Conservation (phyloP, 1,140 invertebrate species). For the Saccostrea glomerata region DNA sequence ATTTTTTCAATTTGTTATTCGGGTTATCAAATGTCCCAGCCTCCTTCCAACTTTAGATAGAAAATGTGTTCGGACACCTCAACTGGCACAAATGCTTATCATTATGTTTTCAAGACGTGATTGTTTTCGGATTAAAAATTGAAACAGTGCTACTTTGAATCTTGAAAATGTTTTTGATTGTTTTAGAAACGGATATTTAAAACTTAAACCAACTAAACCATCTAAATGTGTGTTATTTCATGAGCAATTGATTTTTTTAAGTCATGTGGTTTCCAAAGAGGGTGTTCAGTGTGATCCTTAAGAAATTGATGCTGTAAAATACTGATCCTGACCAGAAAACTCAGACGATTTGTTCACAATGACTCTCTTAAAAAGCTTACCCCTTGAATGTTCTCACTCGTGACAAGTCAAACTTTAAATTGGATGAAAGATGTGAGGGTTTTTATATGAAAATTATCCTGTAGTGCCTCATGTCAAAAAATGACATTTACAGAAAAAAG, state of each 20-base stretch:
- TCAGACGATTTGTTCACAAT: not conserved
- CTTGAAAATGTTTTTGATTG: slow-evolving; percentile 32
- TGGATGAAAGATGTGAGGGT: not conserved
- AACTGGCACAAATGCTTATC: slow-evolving; percentile 18
- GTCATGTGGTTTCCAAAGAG: slow-evolving; percentile 58
- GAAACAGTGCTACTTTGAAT: slow-evolving; percentile 30
- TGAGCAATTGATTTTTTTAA: slow-evolving; percentile 53
- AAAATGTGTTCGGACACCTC: slow-evolving; percentile 53
- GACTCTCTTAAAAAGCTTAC: not conserved
- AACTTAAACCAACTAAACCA: slow-evolving; percentile 75
- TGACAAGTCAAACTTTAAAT: not conserved
- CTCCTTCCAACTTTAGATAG: not conserved
- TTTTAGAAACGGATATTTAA: slow-evolving; percentile 65
- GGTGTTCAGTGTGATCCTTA: slow-evolving; percentile 58
- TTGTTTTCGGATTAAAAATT: slow-evolving; percentile 39
- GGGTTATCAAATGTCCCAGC: slow-evolving; percentile 19
- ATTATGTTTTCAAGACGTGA: slow-evolving; percentile 48
- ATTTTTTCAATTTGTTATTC: slow-evolving; percentile 22
- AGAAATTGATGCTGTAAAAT: slow-evolving; percentile 61
- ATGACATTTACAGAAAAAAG: too few relatives aligned
- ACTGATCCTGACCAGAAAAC: slow-evolving; percentile 48
- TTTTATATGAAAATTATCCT: not conserved
- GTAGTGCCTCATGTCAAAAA: too few relatives aligned
- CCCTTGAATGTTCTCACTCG: not conserved
- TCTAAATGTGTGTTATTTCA: slow-evolving; percentile 78